Evolutionary conservation across 2,888 invertebrate genomes (phyloP).

Genomic region (Drosophila falleni): DNA sequence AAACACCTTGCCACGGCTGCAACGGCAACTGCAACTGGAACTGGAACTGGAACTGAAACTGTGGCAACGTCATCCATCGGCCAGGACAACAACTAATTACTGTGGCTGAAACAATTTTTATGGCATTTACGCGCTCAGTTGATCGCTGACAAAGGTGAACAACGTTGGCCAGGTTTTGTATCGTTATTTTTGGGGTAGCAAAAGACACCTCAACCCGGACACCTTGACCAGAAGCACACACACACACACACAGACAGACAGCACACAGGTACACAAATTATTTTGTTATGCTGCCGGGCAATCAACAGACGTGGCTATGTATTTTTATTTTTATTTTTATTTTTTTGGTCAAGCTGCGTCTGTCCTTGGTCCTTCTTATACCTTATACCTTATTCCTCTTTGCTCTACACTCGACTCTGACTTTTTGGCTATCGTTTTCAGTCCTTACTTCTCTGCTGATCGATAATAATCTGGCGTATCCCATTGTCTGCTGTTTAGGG

Average conservation of each 20-base stretch:
- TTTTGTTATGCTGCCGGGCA: constrained; percentile 79
- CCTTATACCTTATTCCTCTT: neutral
- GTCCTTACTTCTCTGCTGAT: constrained; percentile 24
- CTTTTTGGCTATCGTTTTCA: constrained; percentile 26
- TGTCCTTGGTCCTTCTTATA: neutral
- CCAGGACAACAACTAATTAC: constrained; percentile 81
- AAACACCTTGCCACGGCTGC: constrained; percentile 61
- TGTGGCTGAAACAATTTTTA: constrained; percentile 81
- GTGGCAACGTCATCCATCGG: constrained; percentile 57
- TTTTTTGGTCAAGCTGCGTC: constrained; percentile 42
- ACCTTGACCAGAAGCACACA: constrained; percentile 31
- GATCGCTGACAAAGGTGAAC: constrained; percentile 73
- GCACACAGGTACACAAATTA: constrained; percentile 76
- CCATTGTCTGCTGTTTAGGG: constrained; percentile 71
- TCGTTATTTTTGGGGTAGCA: constrained; percentile 28
- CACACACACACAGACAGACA: constrained; percentile 18
- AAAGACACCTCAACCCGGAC: constrained; percentile 30
- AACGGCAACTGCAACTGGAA: constrained; percentile 21
- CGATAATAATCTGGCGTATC: constrained; percentile 75
- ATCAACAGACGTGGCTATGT: constrained; percentile 21
- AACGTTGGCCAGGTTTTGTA: constrained; percentile 11
- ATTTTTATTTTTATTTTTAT: constrained; percentile 4
- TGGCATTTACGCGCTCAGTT: constrained; percentile 82
- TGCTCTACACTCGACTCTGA: neutral
- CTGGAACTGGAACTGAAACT: constrained; percentile 24